A percentile compares a stretch with the other conserved stretches of the same genome.
Evolutionary conservation across 2,113 vertebrate species (phyloP).

Genomic region (Paracanthobrama guichenoti): DNA sequence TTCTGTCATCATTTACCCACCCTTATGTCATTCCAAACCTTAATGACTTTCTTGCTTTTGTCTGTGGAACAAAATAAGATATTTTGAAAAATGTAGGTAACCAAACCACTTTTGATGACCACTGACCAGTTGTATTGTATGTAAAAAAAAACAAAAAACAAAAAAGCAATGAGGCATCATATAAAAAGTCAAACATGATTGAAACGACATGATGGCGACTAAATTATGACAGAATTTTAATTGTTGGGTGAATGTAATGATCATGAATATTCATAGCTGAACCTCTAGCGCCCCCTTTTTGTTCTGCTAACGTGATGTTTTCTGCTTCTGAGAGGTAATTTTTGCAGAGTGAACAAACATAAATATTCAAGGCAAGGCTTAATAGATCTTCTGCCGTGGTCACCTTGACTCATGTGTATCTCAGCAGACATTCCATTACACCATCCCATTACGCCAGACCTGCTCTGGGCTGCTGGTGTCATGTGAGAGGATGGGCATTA

Average conservation of each 20-base stretch:
- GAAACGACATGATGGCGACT: no score
- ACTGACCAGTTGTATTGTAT: no score
- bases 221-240: neutral
- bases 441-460: slow-evolving; percentile 25
- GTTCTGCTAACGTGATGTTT: neutral
- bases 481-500: slow-evolving; percentile 25
- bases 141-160: no score
- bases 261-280: neutral
- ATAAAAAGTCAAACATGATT: no score
- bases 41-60: neutral
- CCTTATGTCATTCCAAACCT: neutral
- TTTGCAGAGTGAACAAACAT: neutral
- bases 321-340: neutral
- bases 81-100: neutral
- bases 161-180: no score
- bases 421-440: neutral
- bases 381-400: neutral
- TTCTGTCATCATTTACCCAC: no score
- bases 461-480: neutral
- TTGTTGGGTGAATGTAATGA: neutral
- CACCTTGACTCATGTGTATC: slow-evolving; percentile 29
- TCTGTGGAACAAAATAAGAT: neutral
- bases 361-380: neutral
- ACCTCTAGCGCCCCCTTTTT: slow-evolving; percentile 16
- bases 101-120: no score